Percentiles rank a stretch among this genome's conserved stretches.
Conservation (phyloP, 1,140 invertebrate species). For the Nymphalis io region DNA sequence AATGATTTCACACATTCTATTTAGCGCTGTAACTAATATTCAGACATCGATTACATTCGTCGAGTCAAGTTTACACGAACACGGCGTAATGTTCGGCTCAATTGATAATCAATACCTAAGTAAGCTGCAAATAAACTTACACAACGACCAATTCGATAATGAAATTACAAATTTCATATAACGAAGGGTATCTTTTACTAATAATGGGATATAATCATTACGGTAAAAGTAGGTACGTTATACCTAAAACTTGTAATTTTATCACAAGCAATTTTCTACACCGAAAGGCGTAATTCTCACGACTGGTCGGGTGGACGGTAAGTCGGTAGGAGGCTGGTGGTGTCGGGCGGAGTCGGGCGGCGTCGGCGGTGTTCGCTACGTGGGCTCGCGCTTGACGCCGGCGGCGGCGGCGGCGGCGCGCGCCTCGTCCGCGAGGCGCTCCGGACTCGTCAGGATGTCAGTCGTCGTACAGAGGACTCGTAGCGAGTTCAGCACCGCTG, state of each 20-base stretch:
- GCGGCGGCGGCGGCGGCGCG: slow-evolving; percentile 81
- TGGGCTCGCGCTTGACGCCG: slow-evolving; percentile 70
- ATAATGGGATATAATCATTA: too few species aligned
- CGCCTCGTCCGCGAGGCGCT: slow-evolving; percentile 93
- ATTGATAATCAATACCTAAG: neutral
- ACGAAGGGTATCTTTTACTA: too few species aligned
- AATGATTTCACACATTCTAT: neutral
- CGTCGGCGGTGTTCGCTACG: slow-evolving; percentile 46
- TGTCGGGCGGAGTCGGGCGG: neutral
- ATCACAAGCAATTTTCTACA: too few species aligned
- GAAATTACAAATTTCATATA: too few species aligned
- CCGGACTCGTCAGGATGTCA: slow-evolving; percentile 94
- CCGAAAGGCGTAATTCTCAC: slow-evolving; percentile 3
- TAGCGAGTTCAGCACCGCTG: slow-evolving; percentile 95
- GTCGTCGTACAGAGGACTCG: slow-evolving; percentile 94
- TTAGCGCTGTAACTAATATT: neutral
- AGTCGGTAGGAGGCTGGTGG: neutral
- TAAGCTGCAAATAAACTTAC: neutral
- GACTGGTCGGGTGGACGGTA: neutral
- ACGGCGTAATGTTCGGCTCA: neutral
- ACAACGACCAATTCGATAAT: neutral
- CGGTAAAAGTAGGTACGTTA: too few species aligned
- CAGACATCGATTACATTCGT: slow-evolving; percentile 7
- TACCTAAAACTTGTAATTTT: too few species aligned
- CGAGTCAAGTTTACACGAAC: slow-evolving; percentile 7